Base-by-base conservation (phyloP, 2,113 vertebrate species). In the Anarrhichthys ocellatus region DNA sequence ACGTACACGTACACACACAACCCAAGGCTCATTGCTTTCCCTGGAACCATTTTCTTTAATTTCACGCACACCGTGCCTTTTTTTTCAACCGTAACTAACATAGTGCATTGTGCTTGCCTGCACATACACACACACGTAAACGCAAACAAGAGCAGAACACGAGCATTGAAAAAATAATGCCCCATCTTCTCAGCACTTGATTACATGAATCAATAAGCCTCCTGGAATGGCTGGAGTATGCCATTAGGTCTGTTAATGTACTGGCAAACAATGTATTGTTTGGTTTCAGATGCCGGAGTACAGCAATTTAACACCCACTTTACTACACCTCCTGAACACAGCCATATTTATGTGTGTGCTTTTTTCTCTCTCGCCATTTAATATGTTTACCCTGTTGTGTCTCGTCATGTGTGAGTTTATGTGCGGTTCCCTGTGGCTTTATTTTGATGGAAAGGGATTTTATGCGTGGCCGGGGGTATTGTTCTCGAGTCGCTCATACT, bases 171-270 rank as follows among this genome's bases (percentile, higher is more conserved):
- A 86, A 86, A 90, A 87, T 74, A 88, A 76, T 61, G 77, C 44
- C 56, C 50, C 63, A 72, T 71, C 84, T 80, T 85, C 65, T 83
- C 78, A 74, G 82, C 69, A 87, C 84, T 92, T 87, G 81, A 92
- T 92, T 88, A 88, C 44, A 46, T 67, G 82, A 91, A 91, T 93
- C 89, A 89, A 89, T 90, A 89, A 79, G 46, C 71, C 71, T 65
- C 56, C 72, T 79, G 86, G 72, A 88, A 84, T 56, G 67, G 80
- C 71, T 84, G 65, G 76, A 88, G 87, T 87, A 84, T 88, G 82
- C 80, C 80, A 91, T 92, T 87, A 85, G 46, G 46, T 76, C 65
- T 83, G 73, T 85, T 92, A 88, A 91, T 91, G 87, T 85, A 78
- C 81, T 87, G 84, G 68, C 85, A 90, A 93, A 86, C 83, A 87